These are phyloP conservation scores for Druon quercuslanigerum DNA, from an alignment of 1,140 invertebrate genomes.

Conservation along the genomic window DNA sequence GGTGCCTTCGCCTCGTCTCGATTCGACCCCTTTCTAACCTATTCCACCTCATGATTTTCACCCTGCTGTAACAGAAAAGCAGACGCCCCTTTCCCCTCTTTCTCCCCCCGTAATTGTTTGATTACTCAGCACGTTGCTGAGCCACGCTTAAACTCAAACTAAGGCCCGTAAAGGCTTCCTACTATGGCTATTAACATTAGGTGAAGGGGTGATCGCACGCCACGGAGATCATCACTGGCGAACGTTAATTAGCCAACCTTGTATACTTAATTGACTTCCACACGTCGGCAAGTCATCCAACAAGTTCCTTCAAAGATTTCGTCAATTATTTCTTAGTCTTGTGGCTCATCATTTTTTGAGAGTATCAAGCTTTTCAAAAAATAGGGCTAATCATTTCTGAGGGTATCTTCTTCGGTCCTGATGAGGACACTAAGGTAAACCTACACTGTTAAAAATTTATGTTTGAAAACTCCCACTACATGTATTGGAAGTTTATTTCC, in stretches of 20 bases:
- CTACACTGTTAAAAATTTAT: too few species aligned
- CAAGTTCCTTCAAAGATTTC: not conserved
- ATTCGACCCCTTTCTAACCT: constrained; percentile 46
- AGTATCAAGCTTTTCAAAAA: too few species aligned
- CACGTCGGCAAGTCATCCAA: constrained; percentile 57
- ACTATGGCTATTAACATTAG: not conserved
- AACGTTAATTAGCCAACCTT: constrained; percentile 66
- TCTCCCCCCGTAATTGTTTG: constrained; percentile 73
- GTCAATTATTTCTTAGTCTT: too few species aligned
- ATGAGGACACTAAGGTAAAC: too few species aligned
- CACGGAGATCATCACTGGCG: constrained; percentile 60
- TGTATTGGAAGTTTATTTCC: too few species aligned
- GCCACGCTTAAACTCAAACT: constrained; percentile 72
- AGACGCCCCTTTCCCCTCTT: constrained; percentile 41
- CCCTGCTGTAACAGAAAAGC: constrained; percentile 35
- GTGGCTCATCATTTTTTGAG: too few species aligned
- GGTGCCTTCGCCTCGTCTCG: constrained; percentile 47
- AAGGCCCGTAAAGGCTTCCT: constrained; percentile 38
- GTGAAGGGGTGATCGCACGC: constrained; percentile 43
- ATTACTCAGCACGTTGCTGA: constrained; percentile 74
- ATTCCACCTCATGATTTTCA: constrained; percentile 4
- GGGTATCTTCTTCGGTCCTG: too few species aligned
- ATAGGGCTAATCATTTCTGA: too few species aligned
- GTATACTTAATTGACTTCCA: constrained; percentile 68
- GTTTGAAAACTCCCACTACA: too few species aligned